Evolutionary conservation across 1,140 invertebrate species (phyloP), one percentile per base, ranked within the genome.

Genomic region (Brachystomella parvula): DNA sequence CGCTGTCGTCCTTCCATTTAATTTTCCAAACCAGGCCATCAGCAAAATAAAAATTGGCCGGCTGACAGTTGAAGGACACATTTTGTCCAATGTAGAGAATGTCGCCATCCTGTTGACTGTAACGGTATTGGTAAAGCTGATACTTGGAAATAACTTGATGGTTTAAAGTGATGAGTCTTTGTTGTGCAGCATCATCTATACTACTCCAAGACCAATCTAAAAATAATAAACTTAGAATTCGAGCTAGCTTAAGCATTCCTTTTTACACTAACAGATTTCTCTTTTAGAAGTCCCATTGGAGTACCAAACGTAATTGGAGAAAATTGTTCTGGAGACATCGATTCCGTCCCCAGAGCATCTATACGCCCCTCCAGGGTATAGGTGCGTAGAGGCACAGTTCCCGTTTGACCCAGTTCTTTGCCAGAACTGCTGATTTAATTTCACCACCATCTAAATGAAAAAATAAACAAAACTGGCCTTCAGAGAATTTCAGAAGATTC

Each of bases 41-140:
- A 19, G 49, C 49, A 53, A 53, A 53, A 24, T 53, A 53, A 24
- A 53, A 53, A 24, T 6, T 53, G 12, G 9, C 6, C 21, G 49
- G 49, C 24, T 53, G 49, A 26, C 49, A 53, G 24, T 3, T 53
- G 49, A 53, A 53, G 6, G 49, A 53, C 6, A 53, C 24, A 24
- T 53, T 53, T 53, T 53, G 49, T 15, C 49, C 49, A 26, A 24
- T 53, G 49, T 53, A 53, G 12, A 53, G 24, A 19, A 26, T 53
- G 6, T 12, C 12, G 21, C 49, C 49, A 24, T 6, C 15, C 24
- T 53, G 49, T 17, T 53, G 24, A 53, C 24, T 6, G 24, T 19
- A 53, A 12, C 49, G 24, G 24, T 12, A 24, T 19, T 3, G 6
- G 24, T 53, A 53, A 6, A 24, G 49, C 21, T 9, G 49, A 12